Conservation (phyloP, 2,113 vertebrate genomes). For the Hypomesus transpacificus region DNA sequence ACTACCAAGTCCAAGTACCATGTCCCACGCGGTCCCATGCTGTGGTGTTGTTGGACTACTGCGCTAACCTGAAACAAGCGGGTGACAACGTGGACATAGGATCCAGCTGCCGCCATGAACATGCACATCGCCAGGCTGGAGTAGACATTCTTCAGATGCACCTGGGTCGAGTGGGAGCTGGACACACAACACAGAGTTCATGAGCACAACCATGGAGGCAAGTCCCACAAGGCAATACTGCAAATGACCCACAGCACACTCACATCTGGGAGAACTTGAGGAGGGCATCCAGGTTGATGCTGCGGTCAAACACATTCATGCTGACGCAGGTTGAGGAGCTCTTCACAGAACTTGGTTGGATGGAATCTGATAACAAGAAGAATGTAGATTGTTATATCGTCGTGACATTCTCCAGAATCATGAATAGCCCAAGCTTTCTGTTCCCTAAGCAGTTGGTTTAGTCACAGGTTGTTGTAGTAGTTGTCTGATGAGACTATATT, state of each 20-base stretch:
- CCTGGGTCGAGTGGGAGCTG: conserved; percentile 90
- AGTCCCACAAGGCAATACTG: conserved; percentile 41
- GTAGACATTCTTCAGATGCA: conserved; percentile 95
- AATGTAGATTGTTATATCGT: neutral
- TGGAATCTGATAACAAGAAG: neutral
- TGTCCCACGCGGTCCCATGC: no score
- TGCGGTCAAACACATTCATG: conserved; percentile 92
- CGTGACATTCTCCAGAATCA: neutral
- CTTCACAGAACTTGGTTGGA: conserved; percentile 12
- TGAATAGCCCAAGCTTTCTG: neutral
- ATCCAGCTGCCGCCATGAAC: conserved; percentile 83
- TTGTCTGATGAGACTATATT: neutral
- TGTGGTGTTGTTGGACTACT: neutral
- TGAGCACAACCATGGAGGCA: conserved; percentile 63
- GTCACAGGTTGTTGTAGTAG: neutral
- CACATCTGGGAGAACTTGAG: conserved; percentile 96
- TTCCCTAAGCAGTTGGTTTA: neutral
- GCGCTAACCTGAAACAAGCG: conserved; percentile 84
- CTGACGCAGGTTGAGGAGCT: conserved; percentile 33
- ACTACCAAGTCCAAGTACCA: no score
- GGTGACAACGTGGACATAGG: conserved; percentile 84
- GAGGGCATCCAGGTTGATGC: conserved; percentile 87
- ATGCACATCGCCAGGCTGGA: conserved; percentile 87
- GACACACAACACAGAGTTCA: neutral
- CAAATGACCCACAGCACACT: conserved; percentile 42